phyloP scores from a whole-genome alignment of 2,888 invertebrate species.

The Sphaerophoria taeniata region DNA sequence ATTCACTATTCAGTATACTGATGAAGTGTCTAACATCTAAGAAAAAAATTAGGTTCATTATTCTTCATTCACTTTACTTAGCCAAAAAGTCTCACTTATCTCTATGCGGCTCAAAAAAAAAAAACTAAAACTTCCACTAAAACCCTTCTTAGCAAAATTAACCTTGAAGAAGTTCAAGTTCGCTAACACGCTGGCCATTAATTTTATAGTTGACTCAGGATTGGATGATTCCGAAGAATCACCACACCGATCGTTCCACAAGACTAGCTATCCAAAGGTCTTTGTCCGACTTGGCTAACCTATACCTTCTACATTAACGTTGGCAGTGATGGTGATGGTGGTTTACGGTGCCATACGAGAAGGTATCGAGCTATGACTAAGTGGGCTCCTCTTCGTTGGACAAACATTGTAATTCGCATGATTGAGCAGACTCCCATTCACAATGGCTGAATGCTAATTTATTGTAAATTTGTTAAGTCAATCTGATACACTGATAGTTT shows the following conservation, averaged over 20 bases:
- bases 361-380: conserved; percentile 66
- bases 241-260: conserved; percentile 24
- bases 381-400: conserved; percentile 38
- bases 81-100: no score
- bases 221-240: conserved; percentile 59
- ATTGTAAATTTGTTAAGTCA: conserved; percentile 25
- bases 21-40: no score
- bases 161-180: conserved; percentile 71
- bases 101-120: no score
- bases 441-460: conserved; percentile 64
- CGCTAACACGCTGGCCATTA: conserved; percentile 64
- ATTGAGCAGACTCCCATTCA: conserved; percentile 70
- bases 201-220: conserved; percentile 66
- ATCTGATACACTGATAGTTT: no score
- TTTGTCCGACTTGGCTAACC: conserved; percentile 54
- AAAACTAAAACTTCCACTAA: no score
- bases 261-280: conserved; percentile 44
- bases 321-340: no score
- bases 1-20: no score
- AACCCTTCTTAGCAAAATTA: conserved; percentile 48
- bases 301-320: no score
- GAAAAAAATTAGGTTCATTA: no score
- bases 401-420: conserved; percentile 58
- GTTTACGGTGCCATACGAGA: conserved; percentile 44
- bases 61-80: no score